These are phyloP conservation scores for Natator depressus DNA, from an alignment of 2,113 vertebrate genomes.

Conservation along the genomic window DNA sequence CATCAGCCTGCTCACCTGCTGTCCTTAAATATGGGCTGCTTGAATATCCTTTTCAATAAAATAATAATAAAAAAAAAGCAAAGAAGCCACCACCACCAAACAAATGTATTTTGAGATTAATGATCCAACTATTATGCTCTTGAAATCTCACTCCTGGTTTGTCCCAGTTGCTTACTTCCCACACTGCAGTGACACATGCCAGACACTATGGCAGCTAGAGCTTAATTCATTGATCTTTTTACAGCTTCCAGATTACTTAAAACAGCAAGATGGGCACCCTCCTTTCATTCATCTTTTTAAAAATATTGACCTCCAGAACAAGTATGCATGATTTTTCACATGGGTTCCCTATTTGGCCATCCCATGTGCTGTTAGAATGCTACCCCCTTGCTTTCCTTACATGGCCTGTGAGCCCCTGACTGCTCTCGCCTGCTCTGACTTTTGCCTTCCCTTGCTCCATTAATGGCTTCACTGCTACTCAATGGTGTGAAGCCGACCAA, in stretches of 20 bases:
- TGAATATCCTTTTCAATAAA: not conserved
- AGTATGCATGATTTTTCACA: conserved; percentile 3
- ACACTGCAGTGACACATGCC: not conserved
- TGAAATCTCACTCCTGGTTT: not conserved
- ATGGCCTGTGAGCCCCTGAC: conserved; percentile 77
- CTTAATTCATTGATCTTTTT: conserved; percentile 13
- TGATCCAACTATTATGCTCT: not conserved
- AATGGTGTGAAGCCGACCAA: conserved; percentile 83
- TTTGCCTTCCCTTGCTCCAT: conserved; percentile 81
- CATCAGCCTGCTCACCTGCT: not conserved
- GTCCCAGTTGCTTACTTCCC: not conserved
- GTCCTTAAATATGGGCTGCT: not conserved
- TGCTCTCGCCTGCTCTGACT: conserved; percentile 63
- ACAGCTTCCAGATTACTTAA: conserved; percentile 57
- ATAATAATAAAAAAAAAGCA: not conserved
- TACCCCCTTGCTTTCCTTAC: conserved; percentile 80
- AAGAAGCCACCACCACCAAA: not conserved
- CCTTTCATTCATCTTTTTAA: not conserved
- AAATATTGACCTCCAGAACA: conserved; percentile 7
- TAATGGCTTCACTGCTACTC: conserved; percentile 85
- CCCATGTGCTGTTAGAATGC: conserved; percentile 52
- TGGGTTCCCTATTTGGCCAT: conserved; percentile 80
- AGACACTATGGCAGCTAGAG: not conserved
- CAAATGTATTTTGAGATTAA: not conserved
- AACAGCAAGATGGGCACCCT: conserved; percentile 18